Percentiles rank a stretch among this genome's conserved stretches.
Evolutionary conservation across 2,888 invertebrate genomes (phyloP).

Genomic region (Latrodectus elegans): DNA sequence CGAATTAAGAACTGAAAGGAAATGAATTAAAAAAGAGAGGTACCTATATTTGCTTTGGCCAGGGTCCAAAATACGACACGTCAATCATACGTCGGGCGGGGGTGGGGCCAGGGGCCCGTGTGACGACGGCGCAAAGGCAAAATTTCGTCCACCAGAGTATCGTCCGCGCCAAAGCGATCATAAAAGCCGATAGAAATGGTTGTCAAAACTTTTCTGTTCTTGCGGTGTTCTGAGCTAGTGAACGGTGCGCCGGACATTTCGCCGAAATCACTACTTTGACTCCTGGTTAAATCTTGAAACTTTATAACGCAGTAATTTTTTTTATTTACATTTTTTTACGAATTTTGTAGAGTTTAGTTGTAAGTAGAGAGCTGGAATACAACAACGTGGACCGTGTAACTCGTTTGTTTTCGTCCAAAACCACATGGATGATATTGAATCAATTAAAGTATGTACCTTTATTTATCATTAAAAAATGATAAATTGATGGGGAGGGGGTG

Average conservation of each 20-base stretch:
- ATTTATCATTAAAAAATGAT: not conserved
- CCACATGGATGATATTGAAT: conserved; percentile 49
- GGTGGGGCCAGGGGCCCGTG: conserved; percentile 26
- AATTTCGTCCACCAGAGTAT: conserved; percentile 14
- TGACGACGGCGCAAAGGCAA: conserved; percentile 36
- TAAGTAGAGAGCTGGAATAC: conserved; percentile 9
- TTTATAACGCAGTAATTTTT: not conserved
- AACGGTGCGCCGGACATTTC: conserved; percentile 14
- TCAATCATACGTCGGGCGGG: conserved; percentile 32
- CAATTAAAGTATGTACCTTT: conserved; percentile 35
- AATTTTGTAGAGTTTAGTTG: not conserved
- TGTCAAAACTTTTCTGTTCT: conserved; percentile 59
- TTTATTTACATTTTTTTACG: not conserved
- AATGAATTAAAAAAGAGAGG: not conserved
- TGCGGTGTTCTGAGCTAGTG: conserved; percentile 35
- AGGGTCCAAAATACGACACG: conserved; percentile 51
- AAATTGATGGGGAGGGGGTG: no score
- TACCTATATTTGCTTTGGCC: conserved; percentile 51
- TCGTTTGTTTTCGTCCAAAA: conserved; percentile 1
- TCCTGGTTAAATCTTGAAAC: not conserved
- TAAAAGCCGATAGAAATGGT: conserved; percentile 45
- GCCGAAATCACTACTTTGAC: conserved; percentile 12
- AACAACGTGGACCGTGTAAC: conserved; percentile 2
- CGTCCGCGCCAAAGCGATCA: conserved; percentile 14
- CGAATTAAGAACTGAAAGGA: not conserved